Conservation (phyloP, 2,113 vertebrate genomes). For the Carassius auratus region DNA sequence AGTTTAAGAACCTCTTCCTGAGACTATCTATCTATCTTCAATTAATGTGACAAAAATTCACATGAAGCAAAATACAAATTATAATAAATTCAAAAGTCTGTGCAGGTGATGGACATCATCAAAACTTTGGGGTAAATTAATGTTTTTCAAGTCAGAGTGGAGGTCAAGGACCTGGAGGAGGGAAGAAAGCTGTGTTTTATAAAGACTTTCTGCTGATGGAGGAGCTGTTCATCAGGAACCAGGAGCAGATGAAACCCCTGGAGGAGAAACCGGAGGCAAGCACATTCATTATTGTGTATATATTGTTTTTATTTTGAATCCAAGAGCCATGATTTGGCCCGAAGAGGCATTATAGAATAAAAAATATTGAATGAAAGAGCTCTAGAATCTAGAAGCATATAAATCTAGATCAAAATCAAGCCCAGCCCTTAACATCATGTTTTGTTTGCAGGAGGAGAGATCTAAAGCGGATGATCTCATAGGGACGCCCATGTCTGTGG, state of each 20-base stretch:
- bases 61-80: not conserved
- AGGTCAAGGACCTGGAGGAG: constrained; percentile 58
- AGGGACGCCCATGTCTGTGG: constrained; percentile 97
- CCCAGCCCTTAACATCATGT: not conserved
- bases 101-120: not conserved
- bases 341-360: not conserved
- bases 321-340: not conserved
- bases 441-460: constrained; percentile 85
- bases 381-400: not conserved
- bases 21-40: not conserved
- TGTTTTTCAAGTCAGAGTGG: constrained; percentile 53
- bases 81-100: not conserved
- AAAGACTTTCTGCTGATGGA: constrained; percentile 99
- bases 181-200: constrained; percentile 59
- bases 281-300: not conserved
- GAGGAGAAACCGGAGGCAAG: constrained; percentile 97
- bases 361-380: not conserved
- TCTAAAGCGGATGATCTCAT: constrained; percentile 97
- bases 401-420: not conserved
- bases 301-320: not conserved
- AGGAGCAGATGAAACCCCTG: constrained; percentile 98
- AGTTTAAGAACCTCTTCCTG: not conserved
- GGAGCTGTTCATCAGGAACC: constrained; percentile 98
- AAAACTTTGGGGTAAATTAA: not conserved
- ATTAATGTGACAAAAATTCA: not conserved